Base-by-base conservation (phyloP, 2,113 vertebrate genomes). In the Hassar affinis region DNA sequence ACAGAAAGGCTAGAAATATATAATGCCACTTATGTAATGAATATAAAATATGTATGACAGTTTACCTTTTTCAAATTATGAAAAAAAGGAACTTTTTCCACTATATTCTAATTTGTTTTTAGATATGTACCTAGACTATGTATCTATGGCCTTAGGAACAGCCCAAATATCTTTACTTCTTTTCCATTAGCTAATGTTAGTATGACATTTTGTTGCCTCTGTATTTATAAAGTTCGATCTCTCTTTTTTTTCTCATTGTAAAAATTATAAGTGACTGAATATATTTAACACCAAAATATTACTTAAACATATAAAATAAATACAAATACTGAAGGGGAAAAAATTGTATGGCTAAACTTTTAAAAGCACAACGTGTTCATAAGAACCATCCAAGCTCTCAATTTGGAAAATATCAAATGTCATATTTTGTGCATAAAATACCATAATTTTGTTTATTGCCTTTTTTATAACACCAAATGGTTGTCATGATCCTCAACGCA, bases 391-490 rank as follows among this genome's bases (percentile, higher is more conserved):
- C 66, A 69, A 69, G 35, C 35, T 42, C 15, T 18, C 9, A 12
- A 25, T 75, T 56, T 75, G 27, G 47, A 54, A 82, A 61, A 75
- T 45, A 75, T 6, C 17, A 35, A 66, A 80, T 3, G 33, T 47
- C 10, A 75, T n/a, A 82, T 62, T 75, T 64, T 74, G 8, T 72
- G 10, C 35, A 61, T n/a, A 54, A 10, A 74, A 51, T 51, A 20
- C 47, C 25, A 2, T 11, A 69, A 1, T 74, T 71, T 74, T 82
- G 30, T 64, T 25, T 59, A n/a, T 30, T 38, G 25, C 20, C 1
- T 82, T 76, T 74, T 82, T 45, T 57, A 72, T 25, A 57, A 76
- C 10, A 61, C 57, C 11, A 64, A 76, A 64, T 76, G 57, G 38
- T 51, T 61, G 54, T 71, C 45, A 75, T 47, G 30, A n/a, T 62